phyloP scores from a whole-genome alignment of 2,113 vertebrate genomes.

The Piaya cayana region DNA sequence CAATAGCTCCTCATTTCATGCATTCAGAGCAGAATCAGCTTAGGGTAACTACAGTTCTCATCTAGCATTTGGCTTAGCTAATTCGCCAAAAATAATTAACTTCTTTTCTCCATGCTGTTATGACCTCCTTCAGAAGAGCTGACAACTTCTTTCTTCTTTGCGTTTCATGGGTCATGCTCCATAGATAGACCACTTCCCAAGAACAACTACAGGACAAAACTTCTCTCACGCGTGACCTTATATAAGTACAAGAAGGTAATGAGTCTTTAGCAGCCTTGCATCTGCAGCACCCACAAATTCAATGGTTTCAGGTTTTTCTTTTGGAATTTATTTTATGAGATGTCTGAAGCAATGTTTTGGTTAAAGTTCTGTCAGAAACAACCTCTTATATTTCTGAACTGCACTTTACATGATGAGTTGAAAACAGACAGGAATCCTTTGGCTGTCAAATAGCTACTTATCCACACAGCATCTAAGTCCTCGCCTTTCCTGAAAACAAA shows the following conservation, averaged over 20 bases:
- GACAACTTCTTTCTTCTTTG: not conserved
- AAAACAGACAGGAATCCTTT: not conserved
- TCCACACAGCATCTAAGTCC: not conserved
- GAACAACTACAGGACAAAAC: not conserved
- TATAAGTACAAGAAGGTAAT: not conserved
- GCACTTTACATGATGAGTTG: not conserved
- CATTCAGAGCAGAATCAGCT: not conserved
- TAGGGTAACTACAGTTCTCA: not conserved
- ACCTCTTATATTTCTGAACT: not conserved
- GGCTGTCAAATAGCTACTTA: not conserved
- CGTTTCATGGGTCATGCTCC: not conserved
- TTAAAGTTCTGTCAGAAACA: not conserved
- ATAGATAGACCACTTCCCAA: not conserved
- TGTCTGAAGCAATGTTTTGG: not conserved
- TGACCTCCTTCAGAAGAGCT: not conserved
- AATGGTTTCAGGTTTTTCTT: not conserved
- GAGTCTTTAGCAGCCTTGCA: not conserved
- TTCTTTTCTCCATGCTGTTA: not conserved
- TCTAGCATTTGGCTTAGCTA: not conserved
- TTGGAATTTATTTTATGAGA: not conserved
- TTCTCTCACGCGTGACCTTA: not conserved
- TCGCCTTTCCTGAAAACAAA: not conserved
- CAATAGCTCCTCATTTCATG: not conserved
- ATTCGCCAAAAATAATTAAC: not conserved
- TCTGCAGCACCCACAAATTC: not conserved